Base-by-base conservation (phyloP, 2,888 invertebrate species). In the Linnaemya tessellans region DNA sequence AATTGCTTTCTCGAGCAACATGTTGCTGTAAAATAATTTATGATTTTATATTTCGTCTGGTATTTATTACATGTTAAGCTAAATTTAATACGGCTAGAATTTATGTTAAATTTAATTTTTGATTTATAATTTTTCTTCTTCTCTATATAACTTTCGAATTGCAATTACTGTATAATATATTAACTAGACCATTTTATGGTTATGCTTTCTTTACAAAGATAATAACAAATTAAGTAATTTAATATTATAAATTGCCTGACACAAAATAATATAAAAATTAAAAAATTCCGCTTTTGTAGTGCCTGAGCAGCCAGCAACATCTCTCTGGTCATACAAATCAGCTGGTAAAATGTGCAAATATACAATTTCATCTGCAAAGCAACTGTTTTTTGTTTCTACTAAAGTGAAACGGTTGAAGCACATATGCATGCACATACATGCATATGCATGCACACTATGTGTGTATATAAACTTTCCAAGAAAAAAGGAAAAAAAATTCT, bases 221-320 rank as follows among this genome's bases (percentile, higher is more conserved):
- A 43, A 18, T 60, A 41, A 56, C 58, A 67, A 74, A 80, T 74
- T 67, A 73, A 80, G 80, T 80, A 60, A 74, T 80, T 80, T 74
- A 60, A 74, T 74, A 60, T 58, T 49, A 74, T 41, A 80, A 67
- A 80, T 35, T 15, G 10, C 22, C 58, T 8, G 43, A 38, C 11
- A 54, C n/a, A 54, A n/a, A 56, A 58, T 35, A 43, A 18, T 70
- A 64, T 7, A 38, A 13, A 38, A 78, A 60, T 60, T 25, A 65
- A 73, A 22, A 65, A 49, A 60, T 25, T 65, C 65, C 38, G 30
- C 65, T 65, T 18, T 51, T 58, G 20, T 49, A 41, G 30, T 54
- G 62, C 41, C 41, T 54, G 46, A 54, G 11, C n/a, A 54, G 54
- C 35, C 35, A 64, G 62, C 65, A 64, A 38, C 62, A 64, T 71